These are phyloP conservation scores for Eueremaeus valkanovi DNA, from an alignment of 2,888 invertebrate species.

Conservation along the genomic window DNA sequence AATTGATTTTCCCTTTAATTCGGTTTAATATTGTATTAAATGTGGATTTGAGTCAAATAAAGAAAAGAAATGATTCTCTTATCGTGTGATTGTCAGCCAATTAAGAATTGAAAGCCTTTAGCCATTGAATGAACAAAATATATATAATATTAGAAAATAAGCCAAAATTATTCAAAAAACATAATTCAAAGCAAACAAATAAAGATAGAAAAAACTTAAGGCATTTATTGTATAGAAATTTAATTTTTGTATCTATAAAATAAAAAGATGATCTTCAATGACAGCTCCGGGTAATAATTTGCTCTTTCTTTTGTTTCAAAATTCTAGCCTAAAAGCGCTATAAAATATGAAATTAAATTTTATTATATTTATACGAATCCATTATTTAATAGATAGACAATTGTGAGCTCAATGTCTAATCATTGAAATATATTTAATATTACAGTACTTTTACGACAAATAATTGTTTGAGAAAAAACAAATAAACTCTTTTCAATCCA, in stretches of 20 bases:
- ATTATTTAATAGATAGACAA: not conserved
- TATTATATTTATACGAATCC: not conserved
- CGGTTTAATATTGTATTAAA: no score
- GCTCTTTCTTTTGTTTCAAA: slow-evolving; percentile 9
- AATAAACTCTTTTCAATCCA: no score
- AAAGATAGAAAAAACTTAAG: not conserved
- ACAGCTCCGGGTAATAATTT: slow-evolving; percentile 22
- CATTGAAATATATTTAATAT: no score
- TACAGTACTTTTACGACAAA: no score
- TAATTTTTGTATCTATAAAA: not conserved
- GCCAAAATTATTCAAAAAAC: not conserved
- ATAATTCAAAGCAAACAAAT: slow-evolving; percentile 14
- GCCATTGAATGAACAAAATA: not conserved
- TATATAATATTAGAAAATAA: not conserved
- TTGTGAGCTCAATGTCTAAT: not conserved
- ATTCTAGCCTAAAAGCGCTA: slow-evolving; percentile 18
- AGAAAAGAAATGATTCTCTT: not conserved
- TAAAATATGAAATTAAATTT: slow-evolving; percentile 17
- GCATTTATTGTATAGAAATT: not conserved
- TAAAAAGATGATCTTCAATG: not conserved
- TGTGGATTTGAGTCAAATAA: no score
- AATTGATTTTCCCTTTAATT: no score
- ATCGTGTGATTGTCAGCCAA: not conserved
- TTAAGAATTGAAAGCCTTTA: not conserved
- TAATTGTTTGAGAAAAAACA: no score